These are phyloP conservation scores for Fulica atra DNA, from an alignment of 2,113 vertebrate genomes.

Conservation along the genomic window DNA sequence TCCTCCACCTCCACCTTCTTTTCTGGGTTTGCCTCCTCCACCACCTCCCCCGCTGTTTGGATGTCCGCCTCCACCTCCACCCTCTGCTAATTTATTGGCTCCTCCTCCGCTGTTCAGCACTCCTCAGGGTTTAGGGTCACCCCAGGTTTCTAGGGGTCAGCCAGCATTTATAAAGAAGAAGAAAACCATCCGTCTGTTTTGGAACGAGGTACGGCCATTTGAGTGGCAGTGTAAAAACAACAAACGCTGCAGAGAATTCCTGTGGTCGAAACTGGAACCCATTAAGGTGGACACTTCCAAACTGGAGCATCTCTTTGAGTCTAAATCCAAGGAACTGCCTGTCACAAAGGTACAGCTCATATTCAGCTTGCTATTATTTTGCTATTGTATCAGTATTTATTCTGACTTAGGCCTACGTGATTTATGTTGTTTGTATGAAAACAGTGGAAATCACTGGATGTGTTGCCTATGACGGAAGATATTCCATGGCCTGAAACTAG, in stretches of 20 bases:
- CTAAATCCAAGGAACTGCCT: slow-evolving; percentile 96
- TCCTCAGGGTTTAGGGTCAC: slow-evolving; percentile 83
- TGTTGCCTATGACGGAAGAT: neutral
- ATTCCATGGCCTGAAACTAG: neutral
- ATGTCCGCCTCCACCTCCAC: slow-evolving; percentile 82
- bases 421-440: slow-evolving; percentile 52
- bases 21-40: slow-evolving; percentile 78
- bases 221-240: slow-evolving; percentile 92
- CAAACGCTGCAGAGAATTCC: slow-evolving; percentile 88
- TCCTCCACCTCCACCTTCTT: slow-evolving; percentile 81
- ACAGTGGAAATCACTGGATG: slow-evolving; percentile 3
- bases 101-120: slow-evolving; percentile 78
- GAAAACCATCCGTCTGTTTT: slow-evolving; percentile 98
- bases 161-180: slow-evolving; percentile 93
- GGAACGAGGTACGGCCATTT: slow-evolving; percentile 93
- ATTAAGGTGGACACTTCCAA: slow-evolving; percentile 95
- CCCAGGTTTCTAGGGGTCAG: slow-evolving; percentile 86
- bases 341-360: slow-evolving; percentile 88
- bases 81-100: slow-evolving; percentile 83
- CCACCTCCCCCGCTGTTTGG: slow-evolving; percentile 82
- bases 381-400: slow-evolving; percentile 37
- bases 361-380: slow-evolving; percentile 25
- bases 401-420: slow-evolving; percentile 9
- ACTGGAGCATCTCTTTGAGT: slow-evolving; percentile 97
- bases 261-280: slow-evolving; percentile 96